Evolutionary conservation across 2,797 vertebrate species (phyloP).

Genomic region (Cuniculus paca): DNA sequence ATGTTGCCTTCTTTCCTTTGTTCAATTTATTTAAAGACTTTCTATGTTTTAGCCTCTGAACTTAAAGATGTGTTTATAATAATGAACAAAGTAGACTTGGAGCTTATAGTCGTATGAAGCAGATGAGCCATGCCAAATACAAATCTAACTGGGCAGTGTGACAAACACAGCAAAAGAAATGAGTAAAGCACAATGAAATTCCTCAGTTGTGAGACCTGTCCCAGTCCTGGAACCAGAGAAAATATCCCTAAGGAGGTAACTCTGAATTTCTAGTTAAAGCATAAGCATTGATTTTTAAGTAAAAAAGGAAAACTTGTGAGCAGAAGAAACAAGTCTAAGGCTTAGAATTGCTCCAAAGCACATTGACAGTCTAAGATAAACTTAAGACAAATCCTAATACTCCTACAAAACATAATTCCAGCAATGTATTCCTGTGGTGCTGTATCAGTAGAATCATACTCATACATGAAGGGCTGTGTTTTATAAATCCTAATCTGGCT

Average conservation of each 20-base stretch:
- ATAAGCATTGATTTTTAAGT: constrained; percentile 52
- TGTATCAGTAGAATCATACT: constrained; percentile 12
- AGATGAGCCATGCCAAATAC: background rate
- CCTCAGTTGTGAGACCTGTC: background rate
- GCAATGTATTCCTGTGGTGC: background rate
- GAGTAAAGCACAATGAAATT: background rate
- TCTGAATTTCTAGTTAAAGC: constrained; percentile 45
- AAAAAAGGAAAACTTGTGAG: constrained; percentile 53
- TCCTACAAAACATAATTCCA: constrained; percentile 43
- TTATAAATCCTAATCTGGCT: constrained; percentile 46
- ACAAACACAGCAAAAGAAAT: background rate
- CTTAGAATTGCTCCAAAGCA: background rate
- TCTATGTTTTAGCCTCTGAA: background rate
- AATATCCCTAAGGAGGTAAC: constrained; percentile 28
- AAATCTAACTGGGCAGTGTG: background rate
- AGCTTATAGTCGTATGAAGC: background rate
- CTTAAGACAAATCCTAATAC: constrained; percentile 29
- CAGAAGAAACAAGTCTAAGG: constrained; percentile 33
- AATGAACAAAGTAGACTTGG: background rate
- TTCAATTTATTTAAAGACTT: background rate
- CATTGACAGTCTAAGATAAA: background rate
- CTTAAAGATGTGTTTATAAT: background rate
- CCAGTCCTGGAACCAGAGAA: background rate
- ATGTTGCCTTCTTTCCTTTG: background rate
- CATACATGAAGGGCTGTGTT: background rate